Evolutionary conservation across 2,113 vertebrate species (phyloP).

Genomic region (Dipodomys spectabilis): DNA sequence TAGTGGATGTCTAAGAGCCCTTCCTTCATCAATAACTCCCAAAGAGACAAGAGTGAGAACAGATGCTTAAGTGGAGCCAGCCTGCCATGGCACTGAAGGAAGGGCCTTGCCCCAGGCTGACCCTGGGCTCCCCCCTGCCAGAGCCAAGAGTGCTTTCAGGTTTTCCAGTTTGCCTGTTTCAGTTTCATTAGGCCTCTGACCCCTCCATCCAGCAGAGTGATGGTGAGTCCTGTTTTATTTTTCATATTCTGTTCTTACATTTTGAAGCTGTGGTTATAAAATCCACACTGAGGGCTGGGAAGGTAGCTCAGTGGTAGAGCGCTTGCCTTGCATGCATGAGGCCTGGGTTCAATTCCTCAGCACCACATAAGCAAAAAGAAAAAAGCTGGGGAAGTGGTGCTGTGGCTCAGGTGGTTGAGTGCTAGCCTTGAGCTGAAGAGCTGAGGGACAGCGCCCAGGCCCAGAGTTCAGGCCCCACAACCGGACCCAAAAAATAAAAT

Average conservation of each 20-base stretch:
- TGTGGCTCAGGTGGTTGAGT: no score
- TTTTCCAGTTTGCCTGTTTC: conserved; percentile 68
- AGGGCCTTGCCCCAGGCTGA: conserved; percentile 10
- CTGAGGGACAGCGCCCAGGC: no score
- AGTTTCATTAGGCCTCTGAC: conserved; percentile 76
- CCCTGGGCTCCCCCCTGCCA: conserved; percentile 67
- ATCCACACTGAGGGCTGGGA: not conserved
- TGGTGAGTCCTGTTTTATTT: conserved; percentile 60
- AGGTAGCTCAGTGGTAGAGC: no score
- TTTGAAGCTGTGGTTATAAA: conserved; percentile 65
- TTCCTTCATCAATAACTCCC: conserved; percentile 80
- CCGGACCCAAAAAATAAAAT: no score
- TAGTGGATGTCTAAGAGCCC: conserved; percentile 74
- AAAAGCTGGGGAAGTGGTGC: no score
- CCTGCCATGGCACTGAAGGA: conserved; percentile 69
- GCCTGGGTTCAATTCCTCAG: no score
- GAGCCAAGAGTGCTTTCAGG: conserved; percentile 61
- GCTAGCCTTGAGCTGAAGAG: no score
- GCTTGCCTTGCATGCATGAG: no score
- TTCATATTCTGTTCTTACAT: conserved; percentile 70
- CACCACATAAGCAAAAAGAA: no score
- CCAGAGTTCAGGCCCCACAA: no score
- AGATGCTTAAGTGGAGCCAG: conserved; percentile 77
- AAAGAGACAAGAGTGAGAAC: conserved; percentile 79
- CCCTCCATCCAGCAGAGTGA: conserved; percentile 47